Conservation (phyloP, 2,113 vertebrate genomes). For the Fulica atra region DNA sequence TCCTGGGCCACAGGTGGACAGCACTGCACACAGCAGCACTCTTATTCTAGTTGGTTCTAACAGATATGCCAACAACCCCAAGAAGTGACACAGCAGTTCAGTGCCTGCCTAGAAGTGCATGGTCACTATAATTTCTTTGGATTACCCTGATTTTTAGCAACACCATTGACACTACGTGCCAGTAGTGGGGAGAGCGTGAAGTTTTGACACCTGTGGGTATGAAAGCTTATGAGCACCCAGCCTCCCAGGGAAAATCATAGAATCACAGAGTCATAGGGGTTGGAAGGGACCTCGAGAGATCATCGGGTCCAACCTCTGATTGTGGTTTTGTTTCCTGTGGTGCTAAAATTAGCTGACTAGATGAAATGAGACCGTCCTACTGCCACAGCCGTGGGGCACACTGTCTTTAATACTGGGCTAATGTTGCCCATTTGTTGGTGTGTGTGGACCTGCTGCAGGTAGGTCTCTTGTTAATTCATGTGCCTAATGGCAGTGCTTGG, state of each 20-base stretch:
- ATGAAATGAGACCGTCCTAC: neutral
- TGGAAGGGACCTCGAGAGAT: too few relatives aligned
- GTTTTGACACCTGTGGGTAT: neutral
- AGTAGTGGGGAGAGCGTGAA: neutral
- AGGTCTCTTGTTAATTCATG: neutral
- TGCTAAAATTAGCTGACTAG: neutral
- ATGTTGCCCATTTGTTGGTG: neutral
- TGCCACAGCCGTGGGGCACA: neutral
- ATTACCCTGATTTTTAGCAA: neutral
- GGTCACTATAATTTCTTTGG: neutral
- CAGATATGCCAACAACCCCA: neutral
- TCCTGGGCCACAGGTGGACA: neutral
- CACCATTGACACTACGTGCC: neutral
- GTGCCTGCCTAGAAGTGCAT: neutral
- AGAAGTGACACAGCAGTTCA: neutral
- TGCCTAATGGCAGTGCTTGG: neutral
- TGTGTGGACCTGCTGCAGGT: neutral
- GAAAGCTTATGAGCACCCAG: neutral
- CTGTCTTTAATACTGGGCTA: neutral
- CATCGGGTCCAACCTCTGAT: too few relatives aligned
- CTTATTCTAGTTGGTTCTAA: neutral
- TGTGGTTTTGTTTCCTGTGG: neutral
- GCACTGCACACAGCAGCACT: neutral
- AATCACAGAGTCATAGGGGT: too few relatives aligned
- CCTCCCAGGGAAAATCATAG: neutral